A percentile compares a stretch with the other conserved stretches of the same genome.
Conservation (phyloP, 2,113 vertebrate species). For the Saguinus imperator region DNA sequence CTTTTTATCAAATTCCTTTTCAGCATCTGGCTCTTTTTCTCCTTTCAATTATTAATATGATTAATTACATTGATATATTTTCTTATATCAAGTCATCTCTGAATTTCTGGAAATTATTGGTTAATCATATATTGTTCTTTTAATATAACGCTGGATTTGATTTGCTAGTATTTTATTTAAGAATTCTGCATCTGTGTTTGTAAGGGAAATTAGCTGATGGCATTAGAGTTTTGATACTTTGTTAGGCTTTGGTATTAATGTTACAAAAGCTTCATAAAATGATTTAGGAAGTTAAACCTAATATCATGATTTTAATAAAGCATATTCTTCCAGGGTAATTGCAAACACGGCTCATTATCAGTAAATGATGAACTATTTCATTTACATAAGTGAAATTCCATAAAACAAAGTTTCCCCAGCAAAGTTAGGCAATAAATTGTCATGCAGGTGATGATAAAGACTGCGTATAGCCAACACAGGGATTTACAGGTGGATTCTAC, state of each 20-base stretch:
- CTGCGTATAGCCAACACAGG: not conserved
- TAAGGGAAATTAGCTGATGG: constrained; percentile 1
- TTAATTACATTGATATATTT: not conserved
- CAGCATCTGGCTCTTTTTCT: not conserved
- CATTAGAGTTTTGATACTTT: constrained; percentile 20
- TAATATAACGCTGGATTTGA: not conserved
- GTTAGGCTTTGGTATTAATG: constrained; percentile 30
- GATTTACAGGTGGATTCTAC: not conserved
- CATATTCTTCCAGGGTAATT: constrained; percentile 41
- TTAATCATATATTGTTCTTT: constrained; percentile 24
- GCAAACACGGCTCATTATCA: constrained; percentile 54
- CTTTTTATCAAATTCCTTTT: constrained; percentile 15
- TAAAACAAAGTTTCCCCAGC: not conserved
- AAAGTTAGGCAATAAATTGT: not conserved
- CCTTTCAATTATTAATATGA: not conserved
- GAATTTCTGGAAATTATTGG: not conserved
- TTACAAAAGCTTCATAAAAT: constrained; percentile 46
- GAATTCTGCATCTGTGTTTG: constrained; percentile 29
- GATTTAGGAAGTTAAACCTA: constrained; percentile 56
- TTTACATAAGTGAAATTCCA: constrained; percentile 42
- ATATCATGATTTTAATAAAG: constrained; percentile 61
- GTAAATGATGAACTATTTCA: constrained; percentile 50
- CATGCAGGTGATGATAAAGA: not conserved
- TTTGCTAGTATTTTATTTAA: constrained; percentile 18
- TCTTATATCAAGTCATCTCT: constrained; percentile 28